Evolutionary conservation across 2,888 invertebrate genomes (phyloP), one percentile per base, ranked within the genome.

Genomic region (Lasius platythorax): DNA sequence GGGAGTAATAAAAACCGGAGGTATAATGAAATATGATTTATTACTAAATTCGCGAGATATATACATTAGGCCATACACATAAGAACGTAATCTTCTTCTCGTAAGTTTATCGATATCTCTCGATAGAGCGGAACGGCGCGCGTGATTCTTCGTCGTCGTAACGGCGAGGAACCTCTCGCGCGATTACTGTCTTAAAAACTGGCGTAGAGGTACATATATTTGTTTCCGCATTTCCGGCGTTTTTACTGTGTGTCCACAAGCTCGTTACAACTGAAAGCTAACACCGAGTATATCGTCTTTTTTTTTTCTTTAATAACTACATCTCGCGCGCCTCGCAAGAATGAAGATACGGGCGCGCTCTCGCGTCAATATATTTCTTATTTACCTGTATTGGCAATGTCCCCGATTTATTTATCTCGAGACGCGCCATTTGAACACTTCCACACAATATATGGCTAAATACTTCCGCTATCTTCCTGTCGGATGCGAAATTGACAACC

Each of bases 1-100:
- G 87, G 82, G 85, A 3, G 1, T 9, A 53, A 37, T 43, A 18
- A 82, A 67, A 58, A 0, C 30, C 33, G 3, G 18, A 33, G 23
- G 15, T 82, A 63, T 90, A 92, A 91, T 93, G 92, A 93, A 93
- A 93, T 93, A 93, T 93, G 88, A 92, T 93, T 93, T 93, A 93
- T 93, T 93, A 91, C 93, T 93, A 92, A 93, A 92, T 92, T 88
- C 93, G 93, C 93, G 93, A 93, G 91, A 90, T 93, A 93, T 92
- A 91, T 93, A 93, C 92, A 93, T 93, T 93, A 93, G 93, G 93
- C 93, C 93, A 93, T 93, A 93, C 91, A 93, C 90, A 92, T 89
- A 91, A 92, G 89, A 92, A 92, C 90, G 85, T 88, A 82, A 88
- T 91, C 84, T 79, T 72, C 85, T 53, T 53, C 75, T 83, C 82